phyloP scores from a whole-genome alignment of 2,888 invertebrate species.

The Blomia tropicalis region DNA sequence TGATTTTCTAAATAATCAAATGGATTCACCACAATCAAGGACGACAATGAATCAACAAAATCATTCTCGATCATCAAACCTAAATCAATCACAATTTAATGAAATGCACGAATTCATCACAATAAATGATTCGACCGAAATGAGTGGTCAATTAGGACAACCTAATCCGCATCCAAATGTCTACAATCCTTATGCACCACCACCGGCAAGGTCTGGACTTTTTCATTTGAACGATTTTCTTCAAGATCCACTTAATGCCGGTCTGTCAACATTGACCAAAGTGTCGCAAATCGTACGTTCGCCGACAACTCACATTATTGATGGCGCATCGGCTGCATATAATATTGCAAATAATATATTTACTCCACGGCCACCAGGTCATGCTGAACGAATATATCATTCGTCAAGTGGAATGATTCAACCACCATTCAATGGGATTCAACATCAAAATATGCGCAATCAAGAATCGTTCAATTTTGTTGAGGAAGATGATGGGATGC shows the following conservation, averaged over 20 bases:
- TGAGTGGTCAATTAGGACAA: background rate
- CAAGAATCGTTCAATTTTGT: background rate
- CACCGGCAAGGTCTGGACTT: background rate
- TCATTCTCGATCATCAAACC: background rate
- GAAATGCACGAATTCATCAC: constrained; percentile 24
- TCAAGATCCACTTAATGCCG: constrained; percentile 24
- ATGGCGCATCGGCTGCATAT: background rate
- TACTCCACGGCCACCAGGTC: constrained; percentile 16
- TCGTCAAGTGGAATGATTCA: too few relatives aligned
- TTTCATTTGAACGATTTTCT: constrained; percentile 19
- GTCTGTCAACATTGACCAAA: constrained; percentile 21
- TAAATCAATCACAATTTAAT: background rate
- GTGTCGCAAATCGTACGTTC: constrained; percentile 23
- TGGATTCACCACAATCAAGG: background rate
- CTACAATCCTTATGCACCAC: constrained; percentile 22
- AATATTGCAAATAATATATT: background rate
- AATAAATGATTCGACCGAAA: background rate
- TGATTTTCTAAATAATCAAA: background rate
- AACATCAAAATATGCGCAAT: background rate
- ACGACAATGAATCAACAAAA: background rate
- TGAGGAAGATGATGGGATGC: background rate
- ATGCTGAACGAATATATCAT: constrained; percentile 12
- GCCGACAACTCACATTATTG: constrained; percentile 16
- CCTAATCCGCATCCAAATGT: background rate
- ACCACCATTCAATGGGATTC: background rate